Conservation (phyloP, 2,113 vertebrate species). For the Thomomys bottae region DNA sequence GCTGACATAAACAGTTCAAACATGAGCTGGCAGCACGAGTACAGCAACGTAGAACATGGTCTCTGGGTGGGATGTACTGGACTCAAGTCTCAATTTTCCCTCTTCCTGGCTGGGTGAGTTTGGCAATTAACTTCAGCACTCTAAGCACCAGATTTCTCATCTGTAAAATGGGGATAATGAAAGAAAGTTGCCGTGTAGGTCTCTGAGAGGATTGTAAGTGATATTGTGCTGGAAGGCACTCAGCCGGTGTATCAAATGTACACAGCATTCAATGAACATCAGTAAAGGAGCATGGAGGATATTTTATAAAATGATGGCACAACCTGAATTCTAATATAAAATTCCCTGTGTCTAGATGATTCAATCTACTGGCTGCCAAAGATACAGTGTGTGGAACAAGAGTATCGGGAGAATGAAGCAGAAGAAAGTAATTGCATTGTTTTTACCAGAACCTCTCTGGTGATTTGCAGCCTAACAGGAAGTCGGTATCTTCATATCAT, state of each 20-base stretch:
- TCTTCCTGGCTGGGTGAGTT: not conserved
- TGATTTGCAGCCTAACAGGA: not conserved
- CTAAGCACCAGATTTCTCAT: not conserved
- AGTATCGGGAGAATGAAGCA: not conserved
- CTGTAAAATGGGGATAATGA: constrained; percentile 5
- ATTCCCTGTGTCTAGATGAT: not conserved
- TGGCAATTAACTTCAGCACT: constrained; percentile 5
- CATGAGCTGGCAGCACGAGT: not conserved
- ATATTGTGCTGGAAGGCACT: not conserved
- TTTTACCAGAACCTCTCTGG: not conserved
- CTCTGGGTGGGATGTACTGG: not conserved
- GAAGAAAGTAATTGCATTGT: not conserved
- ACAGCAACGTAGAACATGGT: not conserved
- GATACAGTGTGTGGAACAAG: not conserved
- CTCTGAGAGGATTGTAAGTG: not conserved
- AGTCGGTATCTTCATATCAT: not conserved
- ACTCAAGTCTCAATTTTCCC: not conserved
- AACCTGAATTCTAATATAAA: not conserved
- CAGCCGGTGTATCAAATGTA: not conserved
- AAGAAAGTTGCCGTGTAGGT: not conserved
- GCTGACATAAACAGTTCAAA: not conserved
- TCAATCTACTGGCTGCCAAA: not conserved
- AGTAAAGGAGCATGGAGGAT: not conserved
- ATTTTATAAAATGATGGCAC: not conserved
- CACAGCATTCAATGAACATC: not conserved